Percentiles rank a stretch among this genome's conserved stretches.
Evolutionary conservation across 2,113 vertebrate species (phyloP).

Genomic region (Protobothrops flavoviridis): DNA sequence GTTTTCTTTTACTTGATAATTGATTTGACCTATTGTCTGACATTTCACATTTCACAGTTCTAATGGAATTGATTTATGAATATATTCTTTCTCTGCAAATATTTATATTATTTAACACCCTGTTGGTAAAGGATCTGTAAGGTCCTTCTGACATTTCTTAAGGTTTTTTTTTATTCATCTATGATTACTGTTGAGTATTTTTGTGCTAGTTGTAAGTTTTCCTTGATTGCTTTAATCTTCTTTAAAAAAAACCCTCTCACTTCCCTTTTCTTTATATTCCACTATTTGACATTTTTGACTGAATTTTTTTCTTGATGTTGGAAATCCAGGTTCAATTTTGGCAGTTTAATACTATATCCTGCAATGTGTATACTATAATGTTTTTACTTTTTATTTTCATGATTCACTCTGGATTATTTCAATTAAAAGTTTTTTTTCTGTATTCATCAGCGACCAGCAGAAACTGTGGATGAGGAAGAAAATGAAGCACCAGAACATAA

Average conservation of each 20-base stretch:
- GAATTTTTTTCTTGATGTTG: not conserved
- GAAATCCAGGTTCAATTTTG: not conserved
- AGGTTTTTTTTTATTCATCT: not conserved
- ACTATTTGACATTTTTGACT: not conserved
- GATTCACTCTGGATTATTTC: not conserved
- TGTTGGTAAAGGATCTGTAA: not conserved
- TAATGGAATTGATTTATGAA: not conserved
- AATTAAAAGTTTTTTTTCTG: conserved; percentile 42
- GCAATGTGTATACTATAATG: not conserved
- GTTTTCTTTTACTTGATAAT: not conserved
- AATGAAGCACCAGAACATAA: conserved; percentile 54
- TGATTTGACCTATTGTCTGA: not conserved
- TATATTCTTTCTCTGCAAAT: not conserved
- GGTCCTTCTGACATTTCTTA: not conserved
- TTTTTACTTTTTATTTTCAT: conserved; percentile 2
- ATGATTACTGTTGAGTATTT: not conserved
- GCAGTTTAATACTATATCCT: not conserved
- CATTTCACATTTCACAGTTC: not conserved
- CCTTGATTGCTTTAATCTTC: not conserved
- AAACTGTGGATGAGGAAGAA: conserved; percentile 79
- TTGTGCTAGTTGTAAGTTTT: not conserved
- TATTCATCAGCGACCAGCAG: conserved; percentile 71
- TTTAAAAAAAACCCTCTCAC: not conserved
- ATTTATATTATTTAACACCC: not conserved
- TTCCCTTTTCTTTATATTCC: not conserved